Evolutionary conservation across 1,140 invertebrate species (phyloP), one percentile per base, ranked within the genome.

Genomic region (Microplitis mediator): DNA sequence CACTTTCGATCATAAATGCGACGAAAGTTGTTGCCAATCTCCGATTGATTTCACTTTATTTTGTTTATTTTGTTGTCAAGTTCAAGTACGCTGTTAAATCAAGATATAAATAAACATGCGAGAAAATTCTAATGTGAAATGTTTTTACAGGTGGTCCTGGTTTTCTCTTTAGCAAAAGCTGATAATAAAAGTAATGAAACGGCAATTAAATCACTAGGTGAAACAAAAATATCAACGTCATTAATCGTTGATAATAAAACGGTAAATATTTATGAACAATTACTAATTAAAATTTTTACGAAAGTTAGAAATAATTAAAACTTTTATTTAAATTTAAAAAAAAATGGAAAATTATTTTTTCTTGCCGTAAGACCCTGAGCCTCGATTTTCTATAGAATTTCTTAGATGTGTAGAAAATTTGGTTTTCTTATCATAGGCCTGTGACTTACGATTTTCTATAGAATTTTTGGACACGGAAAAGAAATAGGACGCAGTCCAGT

Each of bases 201-300:
- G 11, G 75, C 74, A 16, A 13, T 23, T 6, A 67, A 73, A 4
- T 50, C 69, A 34, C 71, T 75, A 63, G 58, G 81, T 78, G 23
- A 78, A 74, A 58, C 78, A 77, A 80, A 84, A 69, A 85, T 85
- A 61, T 89, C 88, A 66, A 79, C 88, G 39, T 85, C 86, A 1
- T 78, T 86, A 14, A 84, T 84, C 71, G 76, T 82, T 74, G 62
- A 75, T 63, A 86, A 87, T 67, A 88, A 86, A 73, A 89, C 91
- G 65, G 85, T 45, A 45, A 45, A 6, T 45, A 45, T 3, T 45
- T 45, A 45, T 3, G 6, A 9, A 45, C 8, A 45, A 9, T 23
- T 23, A 23, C 23, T 23, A 23, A 23, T 23, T 23, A 23, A 23
- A 23, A 23, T 23, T 23, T 23, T 23, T 23, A 1, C 2, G 0